A percentile compares a stretch with the other conserved stretches of the same genome.
These are phyloP conservation scores for Discoglossus pictus DNA, from an alignment of 2,797 vertebrate genomes.

Conservation along the genomic window DNA sequence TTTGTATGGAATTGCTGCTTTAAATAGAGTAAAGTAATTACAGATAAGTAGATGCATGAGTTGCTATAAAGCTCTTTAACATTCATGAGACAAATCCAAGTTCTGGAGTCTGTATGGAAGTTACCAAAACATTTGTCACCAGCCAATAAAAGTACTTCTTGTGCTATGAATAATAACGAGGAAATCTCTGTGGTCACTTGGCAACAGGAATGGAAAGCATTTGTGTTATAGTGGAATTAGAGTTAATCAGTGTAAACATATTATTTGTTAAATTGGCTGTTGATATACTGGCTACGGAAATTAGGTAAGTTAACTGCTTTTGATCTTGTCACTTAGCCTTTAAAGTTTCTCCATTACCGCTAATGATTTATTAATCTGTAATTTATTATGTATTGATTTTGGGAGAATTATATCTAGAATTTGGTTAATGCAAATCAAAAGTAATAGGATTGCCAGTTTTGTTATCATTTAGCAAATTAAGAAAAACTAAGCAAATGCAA, in stretches of 20 bases:
- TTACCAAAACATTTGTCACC: constrained; percentile 49
- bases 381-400: constrained; percentile 11
- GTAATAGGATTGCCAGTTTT: neutral
- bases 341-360: constrained; percentile 34
- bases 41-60: constrained; percentile 40
- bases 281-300: constrained; percentile 44
- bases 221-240: constrained; percentile 51
- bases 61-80: constrained; percentile 42
- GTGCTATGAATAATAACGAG: constrained; percentile 31
- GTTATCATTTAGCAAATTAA: neutral
- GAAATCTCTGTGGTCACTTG: constrained; percentile 42
- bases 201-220: constrained; percentile 45
- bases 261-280: constrained; percentile 50
- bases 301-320: constrained; percentile 44
- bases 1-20: constrained; percentile 21
- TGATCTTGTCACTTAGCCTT: constrained; percentile 40
- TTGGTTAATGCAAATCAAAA: accelerated
- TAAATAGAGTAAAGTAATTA: constrained; percentile 41
- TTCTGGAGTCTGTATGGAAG: constrained; percentile 43
- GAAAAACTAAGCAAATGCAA: no score
- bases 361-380: constrained; percentile 43
- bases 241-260: constrained; percentile 47
- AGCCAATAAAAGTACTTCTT: constrained; percentile 42
- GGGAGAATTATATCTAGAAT: constrained; percentile 14
- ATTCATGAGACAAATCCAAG: constrained; percentile 41